These are phyloP conservation scores for Drosophila rufa DNA, from an alignment of 1,140 invertebrate genomes.

Conservation along the genomic window DNA sequence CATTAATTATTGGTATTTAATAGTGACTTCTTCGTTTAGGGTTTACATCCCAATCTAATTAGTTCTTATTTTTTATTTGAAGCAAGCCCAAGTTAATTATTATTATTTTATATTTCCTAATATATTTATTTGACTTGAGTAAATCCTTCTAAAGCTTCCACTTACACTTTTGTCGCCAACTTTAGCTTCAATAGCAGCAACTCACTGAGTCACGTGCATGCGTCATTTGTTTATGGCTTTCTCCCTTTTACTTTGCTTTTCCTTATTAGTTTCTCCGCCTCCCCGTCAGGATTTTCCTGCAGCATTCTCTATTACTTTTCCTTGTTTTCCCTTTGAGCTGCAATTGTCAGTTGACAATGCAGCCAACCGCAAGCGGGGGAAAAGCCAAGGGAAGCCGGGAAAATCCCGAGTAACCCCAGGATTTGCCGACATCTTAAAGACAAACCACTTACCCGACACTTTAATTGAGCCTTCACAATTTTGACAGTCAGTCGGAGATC, in stretches of 20 bases:
- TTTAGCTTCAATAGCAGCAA: too few species aligned
- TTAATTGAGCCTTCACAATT: constrained; percentile 33
- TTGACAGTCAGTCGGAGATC: not conserved
- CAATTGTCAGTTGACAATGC: constrained; percentile 67
- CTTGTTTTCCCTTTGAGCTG: constrained; percentile 42
- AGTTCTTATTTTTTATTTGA: too few species aligned
- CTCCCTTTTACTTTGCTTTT: constrained; percentile 56
- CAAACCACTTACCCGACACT: constrained; percentile 17
- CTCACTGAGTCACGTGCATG: constrained; percentile 55
- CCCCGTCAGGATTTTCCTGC: not conserved
- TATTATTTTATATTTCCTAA: too few species aligned
- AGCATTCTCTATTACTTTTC: not conserved
- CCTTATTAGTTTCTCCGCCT: constrained; percentile 30
- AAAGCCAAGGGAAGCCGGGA: not conserved
- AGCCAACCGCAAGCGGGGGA: constrained; percentile 38
- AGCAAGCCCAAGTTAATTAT: too few species aligned
- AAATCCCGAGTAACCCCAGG: constrained; percentile 3
- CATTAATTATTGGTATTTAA: too few species aligned
- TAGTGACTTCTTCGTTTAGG: too few species aligned
- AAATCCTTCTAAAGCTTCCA: too few species aligned
- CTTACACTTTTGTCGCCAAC: not conserved
- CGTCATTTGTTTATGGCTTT: constrained; percentile 68
- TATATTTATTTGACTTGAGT: too few species aligned
- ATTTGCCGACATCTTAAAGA: constrained; percentile 39
- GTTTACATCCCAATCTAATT: too few species aligned